Conservation (phyloP, 2,888 invertebrate genomes). For the Hirtodrosophila trivittata region DNA sequence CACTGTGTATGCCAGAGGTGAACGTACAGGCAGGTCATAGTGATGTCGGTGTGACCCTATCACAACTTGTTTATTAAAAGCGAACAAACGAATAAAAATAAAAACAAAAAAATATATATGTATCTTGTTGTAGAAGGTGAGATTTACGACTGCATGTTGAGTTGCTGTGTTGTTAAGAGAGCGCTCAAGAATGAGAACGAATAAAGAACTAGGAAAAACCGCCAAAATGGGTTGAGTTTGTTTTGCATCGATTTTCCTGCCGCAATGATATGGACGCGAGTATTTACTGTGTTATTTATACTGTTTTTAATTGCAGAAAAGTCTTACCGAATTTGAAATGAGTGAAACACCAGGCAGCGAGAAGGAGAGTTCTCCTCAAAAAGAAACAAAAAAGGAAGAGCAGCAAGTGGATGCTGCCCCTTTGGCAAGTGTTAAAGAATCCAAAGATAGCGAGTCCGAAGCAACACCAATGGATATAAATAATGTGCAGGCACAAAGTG, state of each 20-base stretch:
- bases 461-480: conserved; percentile 26
- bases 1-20: background rate
- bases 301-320: conserved; percentile 40
- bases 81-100: conserved; percentile 78
- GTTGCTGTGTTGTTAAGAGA: conserved; percentile 34
- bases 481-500: conserved; percentile 36
- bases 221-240: conserved; percentile 73
- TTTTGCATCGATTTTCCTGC: conserved; percentile 74
- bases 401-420: conserved; percentile 13
- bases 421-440: conserved; percentile 20
- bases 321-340: conserved; percentile 35
- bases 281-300: conserved; percentile 25
- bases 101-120: conserved; percentile 75
- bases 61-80: conserved; percentile 71
- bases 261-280: conserved; percentile 27
- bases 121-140: conserved; percentile 69
- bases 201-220: conserved; percentile 68
- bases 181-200: conserved; percentile 56
- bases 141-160: conserved; percentile 62
- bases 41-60: conserved; percentile 55
- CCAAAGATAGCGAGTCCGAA: conserved; percentile 38
- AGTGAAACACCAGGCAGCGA: conserved; percentile 47
- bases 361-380: conserved; percentile 26
- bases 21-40: conserved; percentile 40
- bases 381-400: conserved; percentile 36